These are phyloP conservation scores for Actinernus sp. DNA, from an alignment of 92 coral and sea anemone genomes.

Conservation along the genomic window DNA sequence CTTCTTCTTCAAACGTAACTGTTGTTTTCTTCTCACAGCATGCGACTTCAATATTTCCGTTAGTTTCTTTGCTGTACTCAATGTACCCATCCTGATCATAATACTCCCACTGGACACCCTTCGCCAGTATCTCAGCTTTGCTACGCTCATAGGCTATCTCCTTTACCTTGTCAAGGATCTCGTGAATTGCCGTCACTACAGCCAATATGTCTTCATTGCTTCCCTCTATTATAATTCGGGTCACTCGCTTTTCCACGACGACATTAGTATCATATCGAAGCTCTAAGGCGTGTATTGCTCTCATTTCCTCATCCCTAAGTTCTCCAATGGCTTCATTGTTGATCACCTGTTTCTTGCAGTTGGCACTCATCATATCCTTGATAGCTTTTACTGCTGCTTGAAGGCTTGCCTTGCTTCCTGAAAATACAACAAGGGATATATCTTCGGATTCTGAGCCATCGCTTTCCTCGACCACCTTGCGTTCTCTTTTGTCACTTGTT, in stretches of 20 bases:
- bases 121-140: too few relatives aligned
- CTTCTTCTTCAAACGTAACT: background rate
- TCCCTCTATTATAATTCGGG: constrained; percentile 30
- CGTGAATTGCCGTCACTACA: constrained; percentile 11
- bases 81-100: background rate
- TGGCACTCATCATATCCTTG: constrained; percentile 15
- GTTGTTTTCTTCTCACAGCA: background rate
- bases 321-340: constrained; percentile 4
- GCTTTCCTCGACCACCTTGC: too few relatives aligned
- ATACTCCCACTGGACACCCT: too few relatives aligned
- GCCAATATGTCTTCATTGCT: constrained; percentile 22
- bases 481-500: too few relatives aligned
- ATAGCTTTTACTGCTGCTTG: constrained; percentile 30
- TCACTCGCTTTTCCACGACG: constrained; percentile 7
- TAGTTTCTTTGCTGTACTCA: constrained; percentile 7
- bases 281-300: constrained; percentile 13
- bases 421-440: constrained; percentile 3
- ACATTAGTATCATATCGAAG: constrained; percentile 12
- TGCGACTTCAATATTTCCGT: constrained; percentile 33
- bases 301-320: constrained; percentile 6
- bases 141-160: constrained; percentile 18
- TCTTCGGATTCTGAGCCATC: too few relatives aligned
- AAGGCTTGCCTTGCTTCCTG: constrained; percentile 19
- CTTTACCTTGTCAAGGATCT: constrained; percentile 18
- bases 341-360: constrained; percentile 25